phyloP scores from a whole-genome alignment of 1,140 invertebrate genomes.

The Chironomus striatipennis region DNA sequence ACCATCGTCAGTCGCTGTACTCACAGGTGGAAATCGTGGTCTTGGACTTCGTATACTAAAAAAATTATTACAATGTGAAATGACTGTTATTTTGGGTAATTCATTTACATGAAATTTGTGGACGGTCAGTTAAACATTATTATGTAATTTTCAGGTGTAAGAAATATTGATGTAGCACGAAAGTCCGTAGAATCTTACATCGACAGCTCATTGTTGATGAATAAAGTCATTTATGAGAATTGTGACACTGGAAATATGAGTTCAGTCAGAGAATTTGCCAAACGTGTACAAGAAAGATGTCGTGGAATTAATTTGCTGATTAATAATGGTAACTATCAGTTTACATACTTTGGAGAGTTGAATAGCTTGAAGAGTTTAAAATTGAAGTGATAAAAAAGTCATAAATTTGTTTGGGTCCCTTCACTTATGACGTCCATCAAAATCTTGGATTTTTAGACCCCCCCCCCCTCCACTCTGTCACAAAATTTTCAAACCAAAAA shows the following conservation, averaged over 20 bases:
- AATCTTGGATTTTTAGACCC: no score
- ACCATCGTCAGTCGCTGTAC: slow-evolving; percentile 63
- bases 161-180: slow-evolving; percentile 52
- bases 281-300: slow-evolving; percentile 53
- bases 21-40: slow-evolving; percentile 80
- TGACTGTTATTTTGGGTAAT: slow-evolving; percentile 74
- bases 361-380: no score
- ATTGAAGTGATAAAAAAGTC: no score
- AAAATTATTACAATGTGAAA: slow-evolving; percentile 67
- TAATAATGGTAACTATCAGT: slow-evolving; percentile 61
- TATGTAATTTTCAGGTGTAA: slow-evolving; percentile 46
- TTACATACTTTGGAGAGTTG: no score
- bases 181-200: slow-evolving; percentile 42
- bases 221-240: slow-evolving; percentile 36
- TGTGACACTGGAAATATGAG: slow-evolving; percentile 50
- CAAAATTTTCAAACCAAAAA: no score
- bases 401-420: no score
- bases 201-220: slow-evolving; percentile 32
- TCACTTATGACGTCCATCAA: no score
- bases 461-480: no score
- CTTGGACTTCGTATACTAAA: slow-evolving; percentile 76
- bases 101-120: background rate
- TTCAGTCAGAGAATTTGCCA: slow-evolving; percentile 68
- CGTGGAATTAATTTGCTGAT: slow-evolving; percentile 62
- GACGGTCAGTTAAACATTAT: background rate